Evolutionary conservation across 2,888 invertebrate genomes (phyloP).

Genomic region (Hanleya hanleyi): DNA sequence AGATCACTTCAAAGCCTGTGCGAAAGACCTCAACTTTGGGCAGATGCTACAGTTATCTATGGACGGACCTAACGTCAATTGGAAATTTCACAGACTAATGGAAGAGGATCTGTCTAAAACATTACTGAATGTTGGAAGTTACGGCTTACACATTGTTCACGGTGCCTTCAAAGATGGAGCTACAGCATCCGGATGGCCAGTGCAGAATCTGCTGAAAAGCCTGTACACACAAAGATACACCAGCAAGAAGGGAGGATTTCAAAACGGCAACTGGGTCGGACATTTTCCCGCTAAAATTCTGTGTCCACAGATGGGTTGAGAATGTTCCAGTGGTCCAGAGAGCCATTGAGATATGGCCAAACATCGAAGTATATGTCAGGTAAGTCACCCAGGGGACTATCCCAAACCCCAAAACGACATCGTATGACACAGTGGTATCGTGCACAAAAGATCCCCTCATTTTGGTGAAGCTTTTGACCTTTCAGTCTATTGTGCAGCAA

Average conservation of each 20-base stretch:
- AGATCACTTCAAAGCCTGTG: too few species aligned
- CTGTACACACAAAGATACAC: constrained; percentile 15
- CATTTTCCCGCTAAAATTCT: constrained; percentile 16
- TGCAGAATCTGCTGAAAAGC: too few species aligned
- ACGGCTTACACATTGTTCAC: too few species aligned
- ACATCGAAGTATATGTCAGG: neutral
- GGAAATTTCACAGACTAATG: too few species aligned
- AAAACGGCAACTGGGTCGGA: neutral
- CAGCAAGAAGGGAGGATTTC: constrained; percentile 18
- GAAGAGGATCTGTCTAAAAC: too few species aligned
- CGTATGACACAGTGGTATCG: neutral
- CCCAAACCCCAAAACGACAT: neutral
- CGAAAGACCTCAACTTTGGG: too few species aligned
- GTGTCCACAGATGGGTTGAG: constrained; percentile 19
- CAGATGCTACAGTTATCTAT: too few species aligned
- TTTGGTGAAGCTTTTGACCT: neutral
- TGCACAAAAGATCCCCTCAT: neutral
- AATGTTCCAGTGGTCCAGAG: constrained; percentile 16
- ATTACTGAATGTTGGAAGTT: too few species aligned
- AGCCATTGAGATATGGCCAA: neutral
- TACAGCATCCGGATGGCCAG: too few species aligned
- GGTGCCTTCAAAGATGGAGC: too few species aligned
- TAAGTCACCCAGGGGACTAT: neutral
- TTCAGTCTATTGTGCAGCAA: neutral
- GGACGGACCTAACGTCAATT: too few species aligned